Base-by-base conservation (phyloP, 2,888 invertebrate species). In the Penaeus monodon region DNA sequence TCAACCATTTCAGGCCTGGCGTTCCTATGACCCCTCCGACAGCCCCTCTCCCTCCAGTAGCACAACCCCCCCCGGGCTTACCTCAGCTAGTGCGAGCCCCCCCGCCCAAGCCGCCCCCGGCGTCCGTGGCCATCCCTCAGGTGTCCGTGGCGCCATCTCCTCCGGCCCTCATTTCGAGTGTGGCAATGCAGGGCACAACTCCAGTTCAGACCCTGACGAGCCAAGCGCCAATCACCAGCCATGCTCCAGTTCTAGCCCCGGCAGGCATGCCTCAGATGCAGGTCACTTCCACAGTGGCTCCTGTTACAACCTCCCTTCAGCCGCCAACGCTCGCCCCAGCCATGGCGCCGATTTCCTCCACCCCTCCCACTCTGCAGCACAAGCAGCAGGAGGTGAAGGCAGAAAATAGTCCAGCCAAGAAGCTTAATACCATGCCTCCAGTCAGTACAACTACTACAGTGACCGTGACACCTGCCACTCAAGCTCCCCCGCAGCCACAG, bases 1-100 rank as follows among this genome's bases (percentile, higher is more conserved):
- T 38, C 27, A 38, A 29, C 14, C 38, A 65, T 73, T 49, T 24
- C 81, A 88, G 88, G 76, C 29, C 81, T 77, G 88, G 88, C 29
- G 88, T 79, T 6, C 88, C 88, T 1, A 88, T 88, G 88, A 84
- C 88, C 17, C 88, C 88, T 12, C 88, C 88, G 6, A 88, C 88
- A 20, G 84, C 84, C 27, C 88, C 88, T 27, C 73, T 84, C 20
- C 86, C 87, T 33, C 87, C 84, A 27, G 81, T 84, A 17, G 70
- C 81, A 27, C 89, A 86, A 57, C 85, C 89, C 1, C 87, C 84
- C 63, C 81, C 87, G 57, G 74, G 86, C 63, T 22, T 89, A n/a
- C 57, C 88, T 63, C 88, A 84, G 63, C 29, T 88, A 33, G 88
- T 88, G 49, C 74, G 88, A 76, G 84, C 84, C 33, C 84, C 84